Conservation (phyloP, 2,113 vertebrate species). For the Callocephalon fimbriatum region DNA sequence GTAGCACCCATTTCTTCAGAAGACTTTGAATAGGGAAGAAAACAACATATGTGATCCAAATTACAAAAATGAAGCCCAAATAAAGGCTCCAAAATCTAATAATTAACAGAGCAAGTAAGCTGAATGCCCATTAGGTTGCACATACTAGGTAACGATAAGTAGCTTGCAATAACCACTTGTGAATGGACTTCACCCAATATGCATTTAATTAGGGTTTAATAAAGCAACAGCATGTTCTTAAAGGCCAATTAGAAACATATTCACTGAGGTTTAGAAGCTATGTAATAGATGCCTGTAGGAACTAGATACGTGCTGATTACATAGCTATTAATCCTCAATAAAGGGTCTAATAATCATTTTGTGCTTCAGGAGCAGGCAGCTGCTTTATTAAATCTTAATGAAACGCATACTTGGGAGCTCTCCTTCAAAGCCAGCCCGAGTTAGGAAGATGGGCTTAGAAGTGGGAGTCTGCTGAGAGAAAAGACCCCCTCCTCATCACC, state of each 20-base stretch:
- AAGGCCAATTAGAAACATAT: slow-evolving; percentile 77
- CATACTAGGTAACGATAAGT: slow-evolving; percentile 67
- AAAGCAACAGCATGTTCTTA: slow-evolving; percentile 73
- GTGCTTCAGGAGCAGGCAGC: slow-evolving; percentile 53
- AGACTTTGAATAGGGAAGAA: background rate
- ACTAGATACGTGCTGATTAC: slow-evolving; percentile 68
- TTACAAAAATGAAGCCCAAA: slow-evolving; percentile 26
- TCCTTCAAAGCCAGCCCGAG: slow-evolving; percentile 55
- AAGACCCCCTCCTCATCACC: background rate
- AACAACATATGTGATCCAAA: background rate
- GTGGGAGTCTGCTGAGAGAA: slow-evolving; percentile 37
- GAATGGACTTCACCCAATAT: slow-evolving; percentile 64
- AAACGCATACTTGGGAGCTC: slow-evolving; percentile 43
- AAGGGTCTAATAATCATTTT: slow-evolving; percentile 67
- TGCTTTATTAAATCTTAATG: slow-evolving; percentile 75
- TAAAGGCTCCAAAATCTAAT: slow-evolving; percentile 47
- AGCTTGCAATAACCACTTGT: slow-evolving; percentile 56
- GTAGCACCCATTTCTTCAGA: background rate
- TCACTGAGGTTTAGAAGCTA: slow-evolving; percentile 71
- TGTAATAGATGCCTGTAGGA: slow-evolving; percentile 69
- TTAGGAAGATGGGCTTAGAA: slow-evolving; percentile 43
- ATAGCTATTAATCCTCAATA: slow-evolving; percentile 75
- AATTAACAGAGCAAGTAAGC: slow-evolving; percentile 61
- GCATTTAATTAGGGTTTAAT: slow-evolving; percentile 75
- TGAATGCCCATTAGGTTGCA: slow-evolving; percentile 45